Evolutionary conservation across 1,140 invertebrate genomes (phyloP), one percentile per base, ranked within the genome.

Genomic region (Drosophila seguyi): DNA sequence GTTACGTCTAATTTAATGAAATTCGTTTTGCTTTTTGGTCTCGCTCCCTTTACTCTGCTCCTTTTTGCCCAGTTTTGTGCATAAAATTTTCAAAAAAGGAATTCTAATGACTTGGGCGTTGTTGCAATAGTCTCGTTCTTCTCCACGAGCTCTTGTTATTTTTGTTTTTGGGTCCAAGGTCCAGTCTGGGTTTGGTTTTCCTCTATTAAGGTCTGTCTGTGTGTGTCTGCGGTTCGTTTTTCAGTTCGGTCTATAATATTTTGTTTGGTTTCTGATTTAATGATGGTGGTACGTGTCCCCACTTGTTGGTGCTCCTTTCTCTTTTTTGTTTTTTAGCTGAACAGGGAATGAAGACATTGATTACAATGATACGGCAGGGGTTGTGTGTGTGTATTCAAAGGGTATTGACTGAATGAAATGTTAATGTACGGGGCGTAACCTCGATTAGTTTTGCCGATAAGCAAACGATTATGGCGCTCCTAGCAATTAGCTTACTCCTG

Each of bases 1-100:
- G 84, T 88, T 88, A 88, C 85, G 84, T 88, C 85, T 88, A 88
- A 88, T 88, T 88, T 88, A 88, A 88, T 88, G 84, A 88, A 88
- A 88, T 90, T 88, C 84, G 84, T 84, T 88, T 88, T 88, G 63
- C 80, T 63, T 83, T 79, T 84, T 77, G 81, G 45, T 83, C 77
- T 75, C 47, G n/a, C 42, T 82, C 52, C 50, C 47, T 58, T 57
- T 25, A 47, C 57, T 61, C 34, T 29, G 57, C 77, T 47, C 62
- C 62, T 72, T 60, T 67, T 45, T 63, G 66, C 63, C 67, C 88
- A 87, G 59, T 87, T 84, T 80, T 80, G 53, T 80, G 84, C 80
- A 87, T 82, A 87, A 48, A 73, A 82, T 76, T 87, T 87, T 73
- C 63, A 61, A 88, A 83, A 87, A 87, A 58, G 79, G 84, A 75